phyloP scores from a whole-genome alignment of 2,888 invertebrate genomes.

The Phyllotreta cruciferae region DNA sequence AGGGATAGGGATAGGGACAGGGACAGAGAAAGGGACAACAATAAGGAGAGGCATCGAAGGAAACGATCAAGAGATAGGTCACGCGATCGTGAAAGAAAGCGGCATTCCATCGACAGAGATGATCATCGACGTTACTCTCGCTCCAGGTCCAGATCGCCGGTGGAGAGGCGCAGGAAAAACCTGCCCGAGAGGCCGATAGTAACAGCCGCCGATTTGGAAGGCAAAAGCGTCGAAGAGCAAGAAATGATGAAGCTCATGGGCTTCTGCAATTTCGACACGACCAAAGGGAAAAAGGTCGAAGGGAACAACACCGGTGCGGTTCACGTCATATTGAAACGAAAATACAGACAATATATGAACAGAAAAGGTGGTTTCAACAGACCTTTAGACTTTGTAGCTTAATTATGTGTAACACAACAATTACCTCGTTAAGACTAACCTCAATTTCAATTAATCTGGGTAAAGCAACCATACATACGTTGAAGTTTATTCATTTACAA shows the following conservation, averaged over 20 bases:
- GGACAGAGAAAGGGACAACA: conserved; percentile 61
- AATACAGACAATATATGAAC: conserved; percentile 99
- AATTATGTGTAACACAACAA: conserved; percentile 26
- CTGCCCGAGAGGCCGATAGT: conserved; percentile 69
- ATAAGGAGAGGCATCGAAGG: conserved; percentile 58
- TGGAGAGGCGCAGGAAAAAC: conserved; percentile 50
- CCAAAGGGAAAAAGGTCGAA: conserved; percentile 94
- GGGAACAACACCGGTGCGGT: conserved; percentile 95
- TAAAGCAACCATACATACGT: conserved; percentile 11
- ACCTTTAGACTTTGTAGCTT: conserved; percentile 96
- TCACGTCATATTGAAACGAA: conserved; percentile 93
- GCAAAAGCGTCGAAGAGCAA: conserved; percentile 88
- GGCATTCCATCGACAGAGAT: conserved; percentile 59
- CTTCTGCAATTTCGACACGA: conserved; percentile 93
- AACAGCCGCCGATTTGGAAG: conserved; percentile 86
- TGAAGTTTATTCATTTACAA: conserved; percentile 7
- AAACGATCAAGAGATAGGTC: conserved; percentile 58
- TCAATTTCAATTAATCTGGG: conserved; percentile 10
- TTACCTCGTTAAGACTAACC: conserved; percentile 15
- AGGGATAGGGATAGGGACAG: conserved; percentile 62
- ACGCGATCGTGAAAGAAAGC: conserved; percentile 60
- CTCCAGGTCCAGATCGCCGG: conserved; percentile 54
- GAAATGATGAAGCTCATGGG: conserved; percentile 98
- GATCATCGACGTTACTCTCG: conserved; percentile 56
- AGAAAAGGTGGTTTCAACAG: conserved; percentile 98